These are phyloP conservation scores for Apodemia hepburni DNA, from an alignment of 2,888 invertebrate genomes.

Conservation along the genomic window DNA sequence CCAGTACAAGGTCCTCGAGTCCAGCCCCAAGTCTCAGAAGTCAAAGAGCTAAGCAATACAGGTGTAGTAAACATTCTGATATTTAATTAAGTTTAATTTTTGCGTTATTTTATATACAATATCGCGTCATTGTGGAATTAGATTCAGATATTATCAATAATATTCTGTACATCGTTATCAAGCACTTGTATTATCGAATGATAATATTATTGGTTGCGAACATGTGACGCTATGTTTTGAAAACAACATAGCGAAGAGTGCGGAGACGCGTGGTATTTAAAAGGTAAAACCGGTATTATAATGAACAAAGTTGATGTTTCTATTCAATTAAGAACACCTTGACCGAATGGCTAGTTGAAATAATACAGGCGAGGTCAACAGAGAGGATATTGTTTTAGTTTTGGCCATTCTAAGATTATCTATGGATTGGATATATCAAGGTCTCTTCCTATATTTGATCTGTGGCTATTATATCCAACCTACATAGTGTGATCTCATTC, in stretches of 20 bases:
- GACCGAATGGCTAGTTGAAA: conserved; percentile 26
- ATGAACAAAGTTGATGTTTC: background rate
- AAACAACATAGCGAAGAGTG: background rate
- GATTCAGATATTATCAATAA: conserved; percentile 6
- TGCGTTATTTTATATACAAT: background rate
- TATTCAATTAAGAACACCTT: conserved; percentile 15
- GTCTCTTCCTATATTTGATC: background rate
- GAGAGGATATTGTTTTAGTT: conserved; percentile 28
- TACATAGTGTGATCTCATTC: background rate
- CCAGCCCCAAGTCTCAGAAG: conserved; percentile 79
- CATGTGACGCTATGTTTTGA: background rate
- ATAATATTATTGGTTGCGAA: background rate
- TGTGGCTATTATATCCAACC: background rate
- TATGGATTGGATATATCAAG: conserved; percentile 10
- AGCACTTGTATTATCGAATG: conserved; percentile 6
- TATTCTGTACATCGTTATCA: conserved; percentile 4
- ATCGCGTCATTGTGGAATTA: background rate
- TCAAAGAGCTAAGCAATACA: conserved; percentile 74
- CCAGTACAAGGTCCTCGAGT: conserved; percentile 58
- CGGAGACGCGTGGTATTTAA: background rate
- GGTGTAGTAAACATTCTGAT: conserved; percentile 43
- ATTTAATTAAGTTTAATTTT: background rate
- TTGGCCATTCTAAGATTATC: conserved; percentile 19
- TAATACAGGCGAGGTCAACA: conserved; percentile 39
- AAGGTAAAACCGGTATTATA: background rate